Conservation (phyloP, 30 jellyfish, hydroid and myxozoan genomes). For the Hydra vulgaris region DNA sequence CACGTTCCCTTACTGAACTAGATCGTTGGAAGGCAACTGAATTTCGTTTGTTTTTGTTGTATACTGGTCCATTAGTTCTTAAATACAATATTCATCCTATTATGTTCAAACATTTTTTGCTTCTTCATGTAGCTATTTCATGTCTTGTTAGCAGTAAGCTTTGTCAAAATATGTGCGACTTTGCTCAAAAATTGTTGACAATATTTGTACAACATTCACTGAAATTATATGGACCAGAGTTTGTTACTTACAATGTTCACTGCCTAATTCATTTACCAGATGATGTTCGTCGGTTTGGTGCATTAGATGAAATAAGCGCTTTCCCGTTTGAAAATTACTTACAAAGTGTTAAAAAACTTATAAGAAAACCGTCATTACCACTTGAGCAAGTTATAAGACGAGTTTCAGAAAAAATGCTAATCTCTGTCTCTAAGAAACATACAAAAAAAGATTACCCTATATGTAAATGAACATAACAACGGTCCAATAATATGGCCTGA, state of each 20-base stretch:
- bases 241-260: not conserved
- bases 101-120: not conserved
- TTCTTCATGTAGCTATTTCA: not conserved
- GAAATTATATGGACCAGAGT: not conserved
- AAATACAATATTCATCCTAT: not conserved
- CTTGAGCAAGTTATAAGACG: not conserved
- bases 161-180: not conserved
- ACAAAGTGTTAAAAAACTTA: not conserved
- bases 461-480: not conserved
- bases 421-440: not conserved
- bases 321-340: not conserved
- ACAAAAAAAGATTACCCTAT: not conserved
- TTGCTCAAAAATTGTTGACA: conserved; percentile 3
- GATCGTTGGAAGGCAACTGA: conserved; percentile 3
- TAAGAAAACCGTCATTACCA: not conserved
- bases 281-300: not conserved
- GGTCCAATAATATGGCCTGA: not conserved
- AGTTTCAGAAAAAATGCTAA: not conserved
- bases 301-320: not conserved
- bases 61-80: not conserved
- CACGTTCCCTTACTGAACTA: not conserved
- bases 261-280: conserved; percentile 2
- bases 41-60: not conserved
- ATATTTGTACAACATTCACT: not conserved
- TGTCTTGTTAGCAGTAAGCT: not conserved